Percentiles rank a stretch among this genome's conserved stretches.
Conservation (phyloP, 2,888 invertebrate genomes). For the Habrosyne pyritoides region DNA sequence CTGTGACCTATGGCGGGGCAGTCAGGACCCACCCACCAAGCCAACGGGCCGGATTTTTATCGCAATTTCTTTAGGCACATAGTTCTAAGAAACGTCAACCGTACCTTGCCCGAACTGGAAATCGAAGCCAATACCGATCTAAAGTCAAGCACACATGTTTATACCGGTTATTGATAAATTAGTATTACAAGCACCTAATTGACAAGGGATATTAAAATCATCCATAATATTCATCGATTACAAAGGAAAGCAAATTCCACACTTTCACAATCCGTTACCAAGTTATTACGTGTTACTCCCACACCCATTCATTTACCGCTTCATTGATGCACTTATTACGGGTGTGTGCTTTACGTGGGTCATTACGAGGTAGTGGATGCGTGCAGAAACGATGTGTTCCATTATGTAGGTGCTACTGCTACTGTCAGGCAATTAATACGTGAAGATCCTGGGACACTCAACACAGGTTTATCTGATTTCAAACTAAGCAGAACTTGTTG, state of each 20-base stretch:
- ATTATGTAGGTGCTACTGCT: slow-evolving; percentile 2
- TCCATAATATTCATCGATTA: slow-evolving; percentile 28
- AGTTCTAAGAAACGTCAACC: no score
- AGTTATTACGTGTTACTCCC: neutral
- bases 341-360: slow-evolving; percentile 28
- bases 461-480: no score
- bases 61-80: no score
- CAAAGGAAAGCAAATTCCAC: slow-evolving; percentile 35
- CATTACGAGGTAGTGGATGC: slow-evolving; percentile 30
- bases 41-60: no score
- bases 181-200: neutral
- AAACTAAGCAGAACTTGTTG: no score
- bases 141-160: no score
- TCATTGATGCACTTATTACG: slow-evolving; percentile 13
- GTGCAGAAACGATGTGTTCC: slow-evolving; percentile 5
- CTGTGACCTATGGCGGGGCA: no score
- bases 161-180: neutral
- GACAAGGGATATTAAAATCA: neutral
- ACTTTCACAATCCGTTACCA: slow-evolving; percentile 38
- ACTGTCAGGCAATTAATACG: no score
- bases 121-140: no score
- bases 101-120: no score
- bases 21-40: no score
- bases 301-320: slow-evolving; percentile 6
- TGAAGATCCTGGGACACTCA: no score